Conservation (phyloP, 2,888 invertebrate genomes). For the Operophtera brumata region DNA sequence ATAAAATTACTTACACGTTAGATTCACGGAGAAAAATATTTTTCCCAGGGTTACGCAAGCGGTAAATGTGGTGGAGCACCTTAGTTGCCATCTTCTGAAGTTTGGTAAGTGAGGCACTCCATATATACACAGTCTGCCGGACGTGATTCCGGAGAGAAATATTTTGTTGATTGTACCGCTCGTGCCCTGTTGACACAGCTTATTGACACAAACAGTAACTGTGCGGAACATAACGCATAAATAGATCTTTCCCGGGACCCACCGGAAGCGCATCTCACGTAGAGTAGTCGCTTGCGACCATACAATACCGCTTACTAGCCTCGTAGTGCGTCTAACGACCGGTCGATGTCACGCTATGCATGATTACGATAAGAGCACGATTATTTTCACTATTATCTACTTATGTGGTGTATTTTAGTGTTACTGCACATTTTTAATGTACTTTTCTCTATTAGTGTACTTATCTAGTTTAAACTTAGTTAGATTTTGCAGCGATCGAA, state of each 20-base stretch:
- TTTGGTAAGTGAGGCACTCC: constrained; percentile 81
- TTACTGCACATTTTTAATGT: constrained; percentile 64
- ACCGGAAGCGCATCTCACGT: constrained; percentile 75
- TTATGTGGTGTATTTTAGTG: constrained; percentile 62
- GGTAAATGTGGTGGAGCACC: constrained; percentile 81
- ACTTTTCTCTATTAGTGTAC: constrained; percentile 37
- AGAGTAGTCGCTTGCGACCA: constrained; percentile 73
- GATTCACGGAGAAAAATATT: constrained; percentile 81
- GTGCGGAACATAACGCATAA: constrained; percentile 78
- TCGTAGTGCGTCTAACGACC: constrained; percentile 66
- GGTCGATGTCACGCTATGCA: constrained; percentile 77
- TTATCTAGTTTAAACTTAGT: constrained; percentile 31
- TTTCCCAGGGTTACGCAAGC: constrained; percentile 81
- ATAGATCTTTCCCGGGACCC: constrained; percentile 80
- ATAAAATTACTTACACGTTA: constrained; percentile 78
- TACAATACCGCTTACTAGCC: constrained; percentile 61
- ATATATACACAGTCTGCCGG: constrained; percentile 78
- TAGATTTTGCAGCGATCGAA: constrained; percentile 37
- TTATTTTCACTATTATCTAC: constrained; percentile 49
- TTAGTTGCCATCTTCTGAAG: constrained; percentile 80
- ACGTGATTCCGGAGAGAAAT: constrained; percentile 81
- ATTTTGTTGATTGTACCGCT: constrained; percentile 80
- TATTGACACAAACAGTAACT: constrained; percentile 66
- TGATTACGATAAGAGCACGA: constrained; percentile 77
- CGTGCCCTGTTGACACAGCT: constrained; percentile 68